phyloP scores from a whole-genome alignment of 2,888 invertebrate genomes.

The Leucoptera coffeella region DNA sequence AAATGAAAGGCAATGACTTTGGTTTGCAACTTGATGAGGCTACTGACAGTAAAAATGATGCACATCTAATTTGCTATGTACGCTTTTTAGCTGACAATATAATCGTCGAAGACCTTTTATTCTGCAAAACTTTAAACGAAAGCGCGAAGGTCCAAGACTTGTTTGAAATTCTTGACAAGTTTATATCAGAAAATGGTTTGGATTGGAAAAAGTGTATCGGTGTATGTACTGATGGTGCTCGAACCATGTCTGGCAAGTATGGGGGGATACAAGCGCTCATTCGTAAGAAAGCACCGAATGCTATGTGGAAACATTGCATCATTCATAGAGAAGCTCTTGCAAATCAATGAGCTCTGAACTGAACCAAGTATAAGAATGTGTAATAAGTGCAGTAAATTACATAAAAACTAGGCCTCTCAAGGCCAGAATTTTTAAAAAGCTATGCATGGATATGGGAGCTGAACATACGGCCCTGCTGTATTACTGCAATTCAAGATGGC shows the following conservation, averaged over 20 bases:
- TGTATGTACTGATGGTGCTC: slow-evolving; percentile 7
- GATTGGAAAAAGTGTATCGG: neutral
- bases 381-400: no score
- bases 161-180: neutral
- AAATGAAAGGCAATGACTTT: slow-evolving; percentile 4
- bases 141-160: neutral
- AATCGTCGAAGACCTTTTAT: neutral
- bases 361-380: no score
- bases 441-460: no score
- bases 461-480: neutral
- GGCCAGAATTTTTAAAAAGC: no score
- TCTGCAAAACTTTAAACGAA: neutral
- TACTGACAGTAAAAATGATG: neutral
- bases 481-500: neutral
- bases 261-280: slow-evolving; percentile 5
- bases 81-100: neutral
- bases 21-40: slow-evolving; percentile 2
- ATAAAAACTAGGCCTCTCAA: no score
- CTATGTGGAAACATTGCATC: no score
- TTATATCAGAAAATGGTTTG: neutral
- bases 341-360: no score
- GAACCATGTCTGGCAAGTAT: slow-evolving; percentile 8
- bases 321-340: no score
- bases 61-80: neutral
- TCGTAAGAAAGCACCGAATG: no score